Evolutionary conservation across 2,113 vertebrate species (phyloP).

Genomic region (Lasiurus borealis): DNA sequence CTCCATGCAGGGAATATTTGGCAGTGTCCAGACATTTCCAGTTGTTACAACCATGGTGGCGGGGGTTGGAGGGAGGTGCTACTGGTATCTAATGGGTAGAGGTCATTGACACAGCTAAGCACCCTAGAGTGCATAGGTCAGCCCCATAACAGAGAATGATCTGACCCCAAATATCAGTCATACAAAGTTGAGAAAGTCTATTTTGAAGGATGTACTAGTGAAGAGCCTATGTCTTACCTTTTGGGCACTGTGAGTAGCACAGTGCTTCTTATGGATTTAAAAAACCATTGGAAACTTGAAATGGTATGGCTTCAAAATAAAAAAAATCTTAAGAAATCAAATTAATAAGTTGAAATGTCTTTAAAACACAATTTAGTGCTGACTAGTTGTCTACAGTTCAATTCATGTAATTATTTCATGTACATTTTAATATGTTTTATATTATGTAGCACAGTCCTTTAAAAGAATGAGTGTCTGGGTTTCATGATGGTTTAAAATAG

Average conservation of each 20-base stretch:
- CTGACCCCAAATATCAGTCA: not conserved
- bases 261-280: not conserved
- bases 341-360: not conserved
- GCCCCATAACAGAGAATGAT: not conserved
- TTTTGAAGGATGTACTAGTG: not conserved
- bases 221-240: not conserved
- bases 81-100: not conserved
- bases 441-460: constrained; percentile 5
- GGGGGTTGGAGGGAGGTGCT: not conserved
- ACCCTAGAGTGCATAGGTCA: not conserved
- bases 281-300: not conserved
- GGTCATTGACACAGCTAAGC: not conserved
- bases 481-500: constrained; percentile 47
- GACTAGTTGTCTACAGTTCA: not conserved
- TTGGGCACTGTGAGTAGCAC: not conserved
- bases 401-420: not conserved
- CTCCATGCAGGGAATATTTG: not conserved
- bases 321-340: not conserved
- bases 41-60: not conserved
- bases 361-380: not conserved
- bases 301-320: not conserved
- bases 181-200: not conserved
- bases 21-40: too few species aligned
- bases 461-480: not conserved
- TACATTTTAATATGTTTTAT: constrained; percentile 24